Conservation (phyloP, 2,797 vertebrate species). For the Coregonus ussuriensis region DNA sequence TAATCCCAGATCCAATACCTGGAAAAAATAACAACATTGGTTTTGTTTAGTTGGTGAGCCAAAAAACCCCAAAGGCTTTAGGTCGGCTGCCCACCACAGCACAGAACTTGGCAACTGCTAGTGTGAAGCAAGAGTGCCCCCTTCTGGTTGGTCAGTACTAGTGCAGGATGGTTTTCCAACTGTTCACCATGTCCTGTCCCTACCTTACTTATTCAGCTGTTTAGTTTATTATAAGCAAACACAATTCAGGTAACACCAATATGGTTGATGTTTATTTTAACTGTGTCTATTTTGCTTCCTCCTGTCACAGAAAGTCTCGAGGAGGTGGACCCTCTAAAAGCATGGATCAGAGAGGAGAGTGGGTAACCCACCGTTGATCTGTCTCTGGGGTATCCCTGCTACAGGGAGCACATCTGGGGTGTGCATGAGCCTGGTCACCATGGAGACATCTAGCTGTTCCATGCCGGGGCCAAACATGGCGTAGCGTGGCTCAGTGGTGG, state of each 20-base stretch:
- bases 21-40: conserved; percentile 45
- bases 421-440: conserved; percentile 87
- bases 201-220: neutral
- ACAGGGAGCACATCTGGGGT: conserved; percentile 82
- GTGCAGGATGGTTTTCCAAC: neutral
- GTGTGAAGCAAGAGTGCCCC: no score
- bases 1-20: conserved; percentile 73
- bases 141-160: conserved; percentile 26
- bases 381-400: conserved; percentile 81
- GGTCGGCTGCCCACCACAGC: neutral
- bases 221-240: neutral
- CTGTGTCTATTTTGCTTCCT: neutral
- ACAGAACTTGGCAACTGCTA: conserved; percentile 57
- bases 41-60: conserved; percentile 70
- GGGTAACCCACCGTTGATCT: conserved; percentile 83
- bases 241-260: neutral
- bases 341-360: neutral
- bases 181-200: neutral
- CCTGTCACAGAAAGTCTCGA: neutral
- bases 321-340: neutral
- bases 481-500: conserved; percentile 85
- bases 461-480: conserved; percentile 95
- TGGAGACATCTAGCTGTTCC: conserved; percentile 88
- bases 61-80: conserved; percentile 11
- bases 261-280: neutral